Evolutionary conservation across 1,140 invertebrate species (phyloP).

Genomic region (Drosophila repletoides): DNA sequence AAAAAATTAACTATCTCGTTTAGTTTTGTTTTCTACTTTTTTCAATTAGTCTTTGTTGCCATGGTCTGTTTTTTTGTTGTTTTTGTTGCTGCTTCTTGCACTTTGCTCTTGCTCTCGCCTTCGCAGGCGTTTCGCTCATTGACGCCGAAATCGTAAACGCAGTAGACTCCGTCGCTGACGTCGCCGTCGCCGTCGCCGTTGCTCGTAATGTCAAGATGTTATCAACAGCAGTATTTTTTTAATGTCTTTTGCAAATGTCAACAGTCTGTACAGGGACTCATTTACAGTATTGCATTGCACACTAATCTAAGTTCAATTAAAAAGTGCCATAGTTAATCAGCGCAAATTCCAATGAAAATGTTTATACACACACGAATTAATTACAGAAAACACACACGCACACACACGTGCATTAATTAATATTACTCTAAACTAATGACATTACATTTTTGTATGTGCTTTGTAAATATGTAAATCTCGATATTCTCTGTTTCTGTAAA

Average conservation of each 20-base stretch:
- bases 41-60: slow-evolving; percentile 23
- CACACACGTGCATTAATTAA: neutral
- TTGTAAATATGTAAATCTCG: too few relatives aligned
- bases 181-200: neutral
- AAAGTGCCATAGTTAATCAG: slow-evolving; percentile 53
- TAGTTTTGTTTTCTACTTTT: slow-evolving; percentile 2
- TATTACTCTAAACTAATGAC: too few relatives aligned
- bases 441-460: too few relatives aligned
- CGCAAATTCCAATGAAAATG: slow-evolving; percentile 41
- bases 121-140: slow-evolving; percentile 16
- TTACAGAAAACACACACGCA: slow-evolving; percentile 21
- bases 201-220: slow-evolving; percentile 64
- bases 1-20: too few relatives aligned
- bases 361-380: slow-evolving; percentile 39
- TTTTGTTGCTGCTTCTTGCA: slow-evolving; percentile 18
- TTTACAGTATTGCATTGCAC: slow-evolving; percentile 19
- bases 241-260: slow-evolving; percentile 34
- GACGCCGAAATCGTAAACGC: slow-evolving; percentile 31
- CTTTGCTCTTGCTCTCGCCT: slow-evolving; percentile 28
- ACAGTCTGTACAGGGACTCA: slow-evolving; percentile 1
- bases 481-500: too few relatives aligned
- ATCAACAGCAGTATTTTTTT: slow-evolving; percentile 32
- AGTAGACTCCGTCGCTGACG: slow-evolving; percentile 7
- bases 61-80: slow-evolving; percentile 17
- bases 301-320: slow-evolving; percentile 67